Conservation (phyloP, 2,888 invertebrate genomes). For the Zaprionus lineosus region DNA sequence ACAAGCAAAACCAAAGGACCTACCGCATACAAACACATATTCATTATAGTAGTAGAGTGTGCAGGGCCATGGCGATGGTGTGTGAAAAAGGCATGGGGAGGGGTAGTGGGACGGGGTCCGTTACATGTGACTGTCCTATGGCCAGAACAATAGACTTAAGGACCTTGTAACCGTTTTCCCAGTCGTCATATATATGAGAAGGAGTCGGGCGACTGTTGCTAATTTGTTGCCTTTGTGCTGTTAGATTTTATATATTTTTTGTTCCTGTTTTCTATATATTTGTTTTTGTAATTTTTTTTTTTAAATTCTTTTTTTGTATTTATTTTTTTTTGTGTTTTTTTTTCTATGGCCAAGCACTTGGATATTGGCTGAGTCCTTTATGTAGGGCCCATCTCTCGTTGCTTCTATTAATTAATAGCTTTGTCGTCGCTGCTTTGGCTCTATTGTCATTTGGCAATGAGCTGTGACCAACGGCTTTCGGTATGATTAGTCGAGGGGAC, state of each 20-base stretch:
- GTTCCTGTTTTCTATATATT: too few relatives aligned
- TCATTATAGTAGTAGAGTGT: neutral
- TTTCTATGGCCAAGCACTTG: conserved; percentile 30
- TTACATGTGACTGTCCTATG: conserved; percentile 36
- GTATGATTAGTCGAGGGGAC: conserved; percentile 55
- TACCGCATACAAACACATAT: conserved; percentile 10
- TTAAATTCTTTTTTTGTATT: too few relatives aligned
- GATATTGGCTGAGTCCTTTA: conserved; percentile 38
- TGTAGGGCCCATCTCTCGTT: conserved; percentile 22
- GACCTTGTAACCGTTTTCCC: conserved; percentile 69
- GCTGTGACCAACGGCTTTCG: conserved; percentile 54
- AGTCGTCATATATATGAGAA: conserved; percentile 15
- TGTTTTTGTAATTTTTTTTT: too few relatives aligned
- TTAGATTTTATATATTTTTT: conserved; percentile 23
- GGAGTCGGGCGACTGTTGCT: conserved; percentile 55
- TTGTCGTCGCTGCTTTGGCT: conserved; percentile 42
- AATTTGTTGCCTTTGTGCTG: conserved; percentile 65
- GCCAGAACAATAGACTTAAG: conserved; percentile 56
- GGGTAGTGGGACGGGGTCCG: too few relatives aligned
- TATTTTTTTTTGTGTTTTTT: conserved; percentile 3
- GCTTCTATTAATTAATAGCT: conserved; percentile 58
- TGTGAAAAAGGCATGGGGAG: too few relatives aligned
- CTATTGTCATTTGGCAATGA: conserved; percentile 61
- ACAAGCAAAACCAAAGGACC: neutral
- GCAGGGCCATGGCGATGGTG: too few relatives aligned